A percentile compares a stretch with the other conserved stretches of the same genome.
Conservation (phyloP, 2,113 vertebrate species). For the Naja naja region DNA sequence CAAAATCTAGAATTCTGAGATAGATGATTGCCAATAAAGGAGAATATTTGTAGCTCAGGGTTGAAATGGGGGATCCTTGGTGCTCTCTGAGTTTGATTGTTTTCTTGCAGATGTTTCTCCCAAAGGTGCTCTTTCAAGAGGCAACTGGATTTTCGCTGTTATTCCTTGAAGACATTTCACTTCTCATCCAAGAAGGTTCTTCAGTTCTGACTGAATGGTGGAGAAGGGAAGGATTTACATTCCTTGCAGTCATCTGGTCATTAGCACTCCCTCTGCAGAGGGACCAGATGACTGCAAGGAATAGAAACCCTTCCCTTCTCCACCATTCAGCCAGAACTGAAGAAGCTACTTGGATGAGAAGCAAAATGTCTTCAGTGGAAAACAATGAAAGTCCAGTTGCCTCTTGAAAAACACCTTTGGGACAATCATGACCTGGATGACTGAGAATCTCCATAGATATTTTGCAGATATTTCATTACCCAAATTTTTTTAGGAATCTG, state of each 20-base stretch:
- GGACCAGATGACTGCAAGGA: neutral
- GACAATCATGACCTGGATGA: neutral
- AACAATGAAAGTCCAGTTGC: neutral
- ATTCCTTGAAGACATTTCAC: neutral
- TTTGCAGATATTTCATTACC: neutral
- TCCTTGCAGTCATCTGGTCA: no score
- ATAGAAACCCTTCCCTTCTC: neutral
- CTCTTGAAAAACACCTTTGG: neutral
- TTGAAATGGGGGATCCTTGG: neutral
- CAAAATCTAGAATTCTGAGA: neutral
- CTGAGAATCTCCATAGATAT: neutral
- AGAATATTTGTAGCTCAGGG: neutral
- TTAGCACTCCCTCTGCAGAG: neutral
- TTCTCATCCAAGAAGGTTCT: no score
- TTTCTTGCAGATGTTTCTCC: neutral
- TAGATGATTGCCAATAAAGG: neutral
- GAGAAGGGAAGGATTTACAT: no score
- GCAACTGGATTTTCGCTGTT: neutral
- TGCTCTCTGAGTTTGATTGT: neutral
- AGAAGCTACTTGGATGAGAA: neutral
- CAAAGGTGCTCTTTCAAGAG: neutral
- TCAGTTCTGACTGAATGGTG: no score
- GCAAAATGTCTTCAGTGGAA: neutral
- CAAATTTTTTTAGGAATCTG: neutral
- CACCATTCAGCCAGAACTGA: neutral